Conservation (phyloP, 1,140 invertebrate species). For the Contarinia nasturtii region DNA sequence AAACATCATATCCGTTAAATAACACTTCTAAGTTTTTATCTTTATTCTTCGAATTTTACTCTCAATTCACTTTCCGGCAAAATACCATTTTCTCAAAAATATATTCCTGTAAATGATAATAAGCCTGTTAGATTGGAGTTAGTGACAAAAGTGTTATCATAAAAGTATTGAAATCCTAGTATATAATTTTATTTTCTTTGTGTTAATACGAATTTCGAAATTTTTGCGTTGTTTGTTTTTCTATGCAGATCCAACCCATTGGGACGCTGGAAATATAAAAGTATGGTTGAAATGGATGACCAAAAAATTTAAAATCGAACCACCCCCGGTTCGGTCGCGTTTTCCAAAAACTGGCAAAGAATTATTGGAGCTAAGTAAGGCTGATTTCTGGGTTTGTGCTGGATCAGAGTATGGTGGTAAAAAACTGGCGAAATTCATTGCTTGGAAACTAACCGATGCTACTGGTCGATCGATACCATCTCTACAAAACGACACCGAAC, state of each 20-base stretch:
- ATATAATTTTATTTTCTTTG: too few relatives aligned
- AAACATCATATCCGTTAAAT: too few relatives aligned
- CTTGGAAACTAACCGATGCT: conserved; percentile 24
- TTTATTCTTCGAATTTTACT: too few relatives aligned
- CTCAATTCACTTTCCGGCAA: too few relatives aligned
- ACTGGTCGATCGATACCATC: conserved; percentile 27
- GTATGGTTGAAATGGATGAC: conserved; percentile 45
- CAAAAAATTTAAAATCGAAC: conserved; percentile 34
- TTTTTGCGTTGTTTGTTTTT: too few relatives aligned
- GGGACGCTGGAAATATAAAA: conserved; percentile 35
- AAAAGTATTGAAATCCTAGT: too few relatives aligned
- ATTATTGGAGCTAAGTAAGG: conserved; percentile 30
- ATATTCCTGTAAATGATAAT: too few relatives aligned
- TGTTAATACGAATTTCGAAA: too few relatives aligned
- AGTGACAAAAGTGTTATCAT: too few relatives aligned
- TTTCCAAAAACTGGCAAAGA: conserved; percentile 37
- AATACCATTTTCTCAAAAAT: too few relatives aligned
- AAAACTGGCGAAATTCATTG: conserved; percentile 29
- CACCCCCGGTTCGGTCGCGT: conserved; percentile 26
- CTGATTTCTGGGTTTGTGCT: conserved; percentile 27
- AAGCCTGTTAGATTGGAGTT: too few relatives aligned
- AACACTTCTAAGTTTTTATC: too few relatives aligned
- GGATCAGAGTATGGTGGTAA: conserved; percentile 24
- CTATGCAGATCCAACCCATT: conserved; percentile 39
- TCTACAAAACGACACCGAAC: conserved; percentile 20